Evolutionary conservation across 2,888 invertebrate genomes (phyloP).

Genomic region (Schizaphis graminum): DNA sequence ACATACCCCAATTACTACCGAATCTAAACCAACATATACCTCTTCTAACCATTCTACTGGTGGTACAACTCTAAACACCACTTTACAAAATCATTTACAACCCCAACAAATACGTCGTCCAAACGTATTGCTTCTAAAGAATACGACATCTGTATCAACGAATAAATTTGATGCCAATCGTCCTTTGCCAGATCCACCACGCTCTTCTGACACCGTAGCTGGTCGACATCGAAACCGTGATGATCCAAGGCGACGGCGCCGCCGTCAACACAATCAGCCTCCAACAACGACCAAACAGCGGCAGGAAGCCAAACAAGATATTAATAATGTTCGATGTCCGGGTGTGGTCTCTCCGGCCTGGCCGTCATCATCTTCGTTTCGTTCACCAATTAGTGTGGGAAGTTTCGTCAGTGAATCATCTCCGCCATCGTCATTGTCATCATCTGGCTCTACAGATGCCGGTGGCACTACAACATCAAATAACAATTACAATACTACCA

Average conservation of each 20-base stretch:
- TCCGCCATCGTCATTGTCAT: slow-evolving; percentile 16
- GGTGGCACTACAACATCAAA: slow-evolving; percentile 64
- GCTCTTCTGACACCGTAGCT: slow-evolving; percentile 49
- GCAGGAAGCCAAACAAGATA: background rate
- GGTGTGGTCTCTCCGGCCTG: background rate
- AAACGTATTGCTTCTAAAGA: background rate
- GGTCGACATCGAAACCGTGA: slow-evolving; percentile 43
- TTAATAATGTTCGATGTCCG: background rate
- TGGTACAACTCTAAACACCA: background rate
- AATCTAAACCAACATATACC: background rate
- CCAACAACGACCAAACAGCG: background rate
- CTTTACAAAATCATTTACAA: background rate
- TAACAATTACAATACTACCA: slow-evolving; percentile 64
- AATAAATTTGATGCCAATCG: slow-evolving; percentile 46
- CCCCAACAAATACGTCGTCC: slow-evolving; percentile 17
- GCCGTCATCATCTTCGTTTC: slow-evolving; percentile 31
- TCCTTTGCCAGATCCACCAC: slow-evolving; percentile 40
- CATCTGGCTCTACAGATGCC: slow-evolving; percentile 49
- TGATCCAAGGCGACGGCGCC: slow-evolving; percentile 26
- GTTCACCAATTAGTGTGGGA: slow-evolving; percentile 35
- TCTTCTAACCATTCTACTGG: background rate
- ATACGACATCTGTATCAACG: background rate
- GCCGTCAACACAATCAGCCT: slow-evolving; percentile 26
- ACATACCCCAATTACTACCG: background rate
- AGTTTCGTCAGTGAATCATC: slow-evolving; percentile 29